Evolutionary conservation across 2,113 vertebrate genomes (phyloP), one percentile per base, ranked within the genome.

Genomic region (Hyperopisus bebe): DNA sequence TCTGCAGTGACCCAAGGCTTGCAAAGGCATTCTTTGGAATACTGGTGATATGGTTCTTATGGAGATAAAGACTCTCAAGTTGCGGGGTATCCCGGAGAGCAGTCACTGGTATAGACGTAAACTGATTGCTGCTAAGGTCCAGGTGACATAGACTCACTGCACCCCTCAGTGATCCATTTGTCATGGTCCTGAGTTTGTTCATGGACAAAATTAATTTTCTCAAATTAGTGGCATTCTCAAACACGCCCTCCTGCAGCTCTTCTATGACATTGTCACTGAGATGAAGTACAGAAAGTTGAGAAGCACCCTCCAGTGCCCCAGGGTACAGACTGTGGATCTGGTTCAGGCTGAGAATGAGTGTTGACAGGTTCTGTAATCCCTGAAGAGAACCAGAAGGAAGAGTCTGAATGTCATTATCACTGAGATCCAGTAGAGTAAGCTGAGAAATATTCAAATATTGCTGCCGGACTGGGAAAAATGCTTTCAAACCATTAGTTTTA

Each of bases 391-490:
- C 92, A 0, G 1, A 15, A 1, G 91, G 90, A 10, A 95, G 66
- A 58, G 88, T 4, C 11, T 90, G 3, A 3, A 95, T 91, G 17
- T 66, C 9, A 91, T 96, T 96, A 90, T 92, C 89, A 74, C 93
- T 95, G 51, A 96, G 90, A 27, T 93, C 94, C 82, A 96, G 90
- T 3, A 91, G 1, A n/a, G 47, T 90, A 19, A 96, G 93, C 11
- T 89, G 88, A 0, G 91, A 48, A 70, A 70, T 70, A 31, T 70
- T 70, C 42, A 94, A 91, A 53, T 89, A 90, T 0, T 82, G 8
- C 74, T 94, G 93, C 90, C 91, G 90, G 58, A 77, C 90, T 24
- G 91, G 86, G 0, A 17, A 31, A 5, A 94, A 35, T 4, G 46
- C n/a, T 13, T 0, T 58, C 83, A 96, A 83, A 17, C 2, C 8